These are phyloP conservation scores for Aratinga solstitialis DNA, from an alignment of 2,797 vertebrate species.

Conservation along the genomic window DNA sequence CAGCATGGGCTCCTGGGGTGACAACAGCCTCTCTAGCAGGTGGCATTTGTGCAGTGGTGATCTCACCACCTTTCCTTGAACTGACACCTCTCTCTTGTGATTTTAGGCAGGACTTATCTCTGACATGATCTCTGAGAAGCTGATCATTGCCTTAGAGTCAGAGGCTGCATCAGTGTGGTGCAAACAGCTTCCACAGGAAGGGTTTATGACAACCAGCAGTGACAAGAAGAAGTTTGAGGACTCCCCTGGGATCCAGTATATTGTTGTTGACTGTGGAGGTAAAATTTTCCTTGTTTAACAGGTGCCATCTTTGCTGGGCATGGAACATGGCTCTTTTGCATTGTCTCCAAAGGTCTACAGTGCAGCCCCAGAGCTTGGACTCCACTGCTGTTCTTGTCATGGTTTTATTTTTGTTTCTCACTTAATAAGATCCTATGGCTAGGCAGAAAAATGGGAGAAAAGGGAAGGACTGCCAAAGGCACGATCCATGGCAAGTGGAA, in stretches of 20 bases:
- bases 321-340: background rate
- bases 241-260: slow-evolving; percentile 44
- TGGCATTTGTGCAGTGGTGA: background rate
- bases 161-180: slow-evolving; percentile 55
- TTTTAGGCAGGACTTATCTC: slow-evolving; percentile 61
- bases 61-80: background rate
- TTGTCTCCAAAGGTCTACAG: background rate
- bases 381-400: background rate
- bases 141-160: slow-evolving; percentile 58
- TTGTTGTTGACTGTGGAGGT: slow-evolving; percentile 66
- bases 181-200: slow-evolving; percentile 44
- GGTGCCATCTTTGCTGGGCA: background rate
- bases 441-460: background rate
- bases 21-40: background rate
- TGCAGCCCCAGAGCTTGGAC: background rate
- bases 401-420: background rate
- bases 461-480: background rate
- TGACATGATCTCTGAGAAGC: slow-evolving; percentile 7
- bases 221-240: slow-evolving; percentile 31
- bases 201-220: slow-evolving; percentile 25
- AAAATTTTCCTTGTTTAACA: background rate
- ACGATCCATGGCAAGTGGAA: background rate
- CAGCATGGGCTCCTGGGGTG: background rate
- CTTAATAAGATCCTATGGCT: background rate
- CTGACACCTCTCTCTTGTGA: background rate